These are phyloP conservation scores for Gorsachius goisagi DNA, from an alignment of 2,113 vertebrate species.

Conservation along the genomic window DNA sequence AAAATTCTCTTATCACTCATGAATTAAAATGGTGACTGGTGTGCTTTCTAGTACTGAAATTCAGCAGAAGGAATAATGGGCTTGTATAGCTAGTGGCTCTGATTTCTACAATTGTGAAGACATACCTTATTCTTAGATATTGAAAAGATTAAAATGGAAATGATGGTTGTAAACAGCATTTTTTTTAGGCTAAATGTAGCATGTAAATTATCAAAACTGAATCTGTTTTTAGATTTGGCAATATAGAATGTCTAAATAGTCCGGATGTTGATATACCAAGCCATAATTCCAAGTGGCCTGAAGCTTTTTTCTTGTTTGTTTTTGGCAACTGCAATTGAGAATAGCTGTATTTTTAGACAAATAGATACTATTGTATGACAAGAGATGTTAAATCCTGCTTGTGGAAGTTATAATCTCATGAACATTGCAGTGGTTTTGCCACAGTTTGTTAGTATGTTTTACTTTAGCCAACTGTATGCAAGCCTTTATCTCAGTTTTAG, in stretches of 20 bases:
- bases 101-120: not conserved
- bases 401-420: not conserved
- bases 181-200: not conserved
- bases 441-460: not conserved
- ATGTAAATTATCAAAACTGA: not conserved
- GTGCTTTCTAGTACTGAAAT: not conserved
- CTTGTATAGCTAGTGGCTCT: not conserved
- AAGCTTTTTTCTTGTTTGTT: not conserved
- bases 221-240: not conserved
- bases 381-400: not conserved
- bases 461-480: not conserved
- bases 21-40: not conserved
- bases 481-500: not conserved
- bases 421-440: not conserved
- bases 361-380: not conserved
- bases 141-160: not conserved
- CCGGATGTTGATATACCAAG: not conserved
- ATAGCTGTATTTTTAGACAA: not conserved
- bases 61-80: not conserved
- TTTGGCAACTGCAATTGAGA: not conserved
- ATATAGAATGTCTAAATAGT: not conserved
- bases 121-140: not conserved
- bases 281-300: not conserved
- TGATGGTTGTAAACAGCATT: not conserved
- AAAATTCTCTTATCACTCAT: not conserved